Percentiles rank a stretch among this genome's conserved stretches.
phyloP scores from a whole-genome alignment of 1,140 invertebrate genomes.

The Hyphantria cunea region DNA sequence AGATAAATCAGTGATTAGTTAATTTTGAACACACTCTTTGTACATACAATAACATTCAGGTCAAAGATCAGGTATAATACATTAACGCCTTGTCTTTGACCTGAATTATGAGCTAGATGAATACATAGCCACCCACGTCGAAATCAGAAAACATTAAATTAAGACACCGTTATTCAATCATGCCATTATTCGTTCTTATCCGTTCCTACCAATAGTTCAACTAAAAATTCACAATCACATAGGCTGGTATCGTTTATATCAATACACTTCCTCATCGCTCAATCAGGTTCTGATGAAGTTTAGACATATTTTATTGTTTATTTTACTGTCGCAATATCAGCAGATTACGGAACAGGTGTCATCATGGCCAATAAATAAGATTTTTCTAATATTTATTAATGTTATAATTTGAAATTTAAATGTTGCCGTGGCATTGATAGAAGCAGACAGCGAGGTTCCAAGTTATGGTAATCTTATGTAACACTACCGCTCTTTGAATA shows the following conservation, averaged over 20 bases:
- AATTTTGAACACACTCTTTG: no score
- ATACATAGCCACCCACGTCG: no score
- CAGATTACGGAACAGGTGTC: slow-evolving; percentile 22
- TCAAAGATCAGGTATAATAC: no score
- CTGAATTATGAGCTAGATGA: no score
- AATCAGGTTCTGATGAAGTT: neutral
- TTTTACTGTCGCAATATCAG: slow-evolving; percentile 7
- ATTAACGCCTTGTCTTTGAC: no score
- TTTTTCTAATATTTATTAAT: slow-evolving; percentile 15
- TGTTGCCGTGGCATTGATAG: slow-evolving; percentile 10
- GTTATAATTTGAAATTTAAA: slow-evolving; percentile 29
- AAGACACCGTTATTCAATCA: no score
- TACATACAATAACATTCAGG: no score
- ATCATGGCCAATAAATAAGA: slow-evolving; percentile 14
- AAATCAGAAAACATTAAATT: no score
- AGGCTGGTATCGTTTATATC: neutral
- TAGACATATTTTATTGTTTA: slow-evolving; percentile 6
- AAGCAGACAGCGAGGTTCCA: slow-evolving; percentile 20
- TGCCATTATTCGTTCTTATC: no score
- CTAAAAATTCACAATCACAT: no score
- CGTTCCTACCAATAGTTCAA: no score
- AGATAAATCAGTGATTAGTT: no score
- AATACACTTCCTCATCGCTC: neutral
- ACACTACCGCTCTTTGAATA: neutral
- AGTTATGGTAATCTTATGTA: slow-evolving; percentile 7